Evolutionary conservation across 2,888 invertebrate species (phyloP).

Genomic region (Plebejus melissa): DNA sequence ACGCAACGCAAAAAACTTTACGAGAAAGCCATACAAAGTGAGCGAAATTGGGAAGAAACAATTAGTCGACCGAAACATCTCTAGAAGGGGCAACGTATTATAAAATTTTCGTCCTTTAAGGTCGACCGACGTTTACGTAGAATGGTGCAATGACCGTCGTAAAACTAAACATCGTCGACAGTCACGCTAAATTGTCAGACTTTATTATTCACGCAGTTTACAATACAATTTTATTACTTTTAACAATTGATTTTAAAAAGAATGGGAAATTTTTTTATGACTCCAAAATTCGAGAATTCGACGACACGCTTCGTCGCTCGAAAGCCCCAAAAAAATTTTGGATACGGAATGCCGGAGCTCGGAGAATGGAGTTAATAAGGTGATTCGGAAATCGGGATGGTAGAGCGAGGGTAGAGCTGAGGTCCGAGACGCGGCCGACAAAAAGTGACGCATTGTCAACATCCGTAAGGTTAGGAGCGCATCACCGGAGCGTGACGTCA

Average conservation of each 20-base stretch:
- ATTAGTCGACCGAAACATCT: neutral
- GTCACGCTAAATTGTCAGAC: slow-evolving; percentile 24
- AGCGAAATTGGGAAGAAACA: neutral
- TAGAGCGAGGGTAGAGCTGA: slow-evolving; percentile 25
- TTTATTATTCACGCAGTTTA: slow-evolving; percentile 35
- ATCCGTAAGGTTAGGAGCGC: slow-evolving; percentile 69
- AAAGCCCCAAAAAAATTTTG: slow-evolving; percentile 9
- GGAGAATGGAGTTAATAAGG: neutral
- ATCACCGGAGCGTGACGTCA: slow-evolving; percentile 77
- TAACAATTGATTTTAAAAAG: slow-evolving; percentile 1
- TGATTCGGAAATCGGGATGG: neutral
- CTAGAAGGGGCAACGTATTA: slow-evolving; percentile 7
- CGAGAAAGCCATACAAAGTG: slow-evolving; percentile 13
- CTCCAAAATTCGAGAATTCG: neutral
- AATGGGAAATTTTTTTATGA: neutral
- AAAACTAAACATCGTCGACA: slow-evolving; percentile 32
- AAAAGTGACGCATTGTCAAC: slow-evolving; percentile 53
- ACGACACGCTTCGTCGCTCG: slow-evolving; percentile 6
- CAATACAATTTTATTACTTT: slow-evolving; percentile 9
- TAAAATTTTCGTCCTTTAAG: slow-evolving; percentile 51
- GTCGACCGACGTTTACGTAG: slow-evolving; percentile 50
- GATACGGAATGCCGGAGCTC: neutral
- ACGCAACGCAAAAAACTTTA: slow-evolving; percentile 7
- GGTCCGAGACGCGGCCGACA: slow-evolving; percentile 42
- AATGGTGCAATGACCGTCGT: slow-evolving; percentile 38